These are phyloP conservation scores for Tetragonula carbonaria DNA, from an alignment of 2,888 invertebrate species.

Conservation along the genomic window DNA sequence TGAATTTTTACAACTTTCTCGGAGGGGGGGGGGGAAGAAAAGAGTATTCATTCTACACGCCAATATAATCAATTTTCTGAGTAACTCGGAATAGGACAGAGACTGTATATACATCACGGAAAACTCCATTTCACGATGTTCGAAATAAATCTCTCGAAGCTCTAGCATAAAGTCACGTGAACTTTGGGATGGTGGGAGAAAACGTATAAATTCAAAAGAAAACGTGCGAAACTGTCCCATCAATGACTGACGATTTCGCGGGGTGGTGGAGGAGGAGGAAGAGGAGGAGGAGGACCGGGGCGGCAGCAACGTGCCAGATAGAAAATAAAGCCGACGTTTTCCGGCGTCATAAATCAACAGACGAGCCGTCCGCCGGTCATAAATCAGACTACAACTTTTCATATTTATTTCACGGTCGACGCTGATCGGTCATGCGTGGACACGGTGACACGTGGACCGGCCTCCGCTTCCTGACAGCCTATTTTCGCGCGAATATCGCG, in stretches of 20 bases:
- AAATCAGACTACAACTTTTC: constrained; percentile 67
- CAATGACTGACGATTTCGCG: constrained; percentile 48
- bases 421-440: constrained; percentile 50
- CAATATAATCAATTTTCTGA: neutral
- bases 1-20: too few relatives aligned
- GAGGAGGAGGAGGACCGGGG: neutral
- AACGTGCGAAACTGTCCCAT: constrained; percentile 1
- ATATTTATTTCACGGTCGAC: constrained; percentile 60
- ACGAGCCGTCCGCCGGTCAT: constrained; percentile 48
- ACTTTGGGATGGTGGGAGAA: too few relatives aligned
- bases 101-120: too few relatives aligned
- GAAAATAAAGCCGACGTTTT: constrained; percentile 55
- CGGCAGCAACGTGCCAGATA: constrained; percentile 25
- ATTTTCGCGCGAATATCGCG: constrained; percentile 34
- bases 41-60: too few relatives aligned
- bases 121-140: neutral
- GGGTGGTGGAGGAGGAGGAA: neutral
- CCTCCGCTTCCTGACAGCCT: constrained; percentile 30
- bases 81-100: neutral
- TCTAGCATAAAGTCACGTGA: neutral
- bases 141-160: too few relatives aligned
- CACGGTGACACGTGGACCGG: constrained; percentile 47
- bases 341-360: constrained; percentile 58
- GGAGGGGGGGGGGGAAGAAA: too few relatives aligned
- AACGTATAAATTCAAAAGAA: constrained; percentile 26